A percentile compares a stretch with the other conserved stretches of the same genome.
Evolutionary conservation across 2,113 vertebrate genomes (phyloP).

Genomic region (Columbina picui): DNA sequence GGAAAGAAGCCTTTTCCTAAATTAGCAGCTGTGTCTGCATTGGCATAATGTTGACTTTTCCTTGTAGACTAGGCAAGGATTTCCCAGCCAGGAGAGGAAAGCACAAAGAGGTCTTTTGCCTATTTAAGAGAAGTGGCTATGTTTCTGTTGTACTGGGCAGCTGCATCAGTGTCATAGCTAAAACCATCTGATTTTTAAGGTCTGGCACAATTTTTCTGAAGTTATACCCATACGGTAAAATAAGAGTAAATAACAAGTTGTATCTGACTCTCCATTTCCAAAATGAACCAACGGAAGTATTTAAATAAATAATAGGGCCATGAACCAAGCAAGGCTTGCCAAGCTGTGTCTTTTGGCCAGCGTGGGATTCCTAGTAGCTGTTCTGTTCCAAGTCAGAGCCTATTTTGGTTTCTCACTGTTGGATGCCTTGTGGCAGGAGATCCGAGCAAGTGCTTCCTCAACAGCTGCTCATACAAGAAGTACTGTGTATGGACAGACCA

Average conservation of each 20-base stretch:
- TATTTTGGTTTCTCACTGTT: conserved; percentile 28
- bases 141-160: neutral
- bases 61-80: neutral
- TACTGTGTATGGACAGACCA: conserved; percentile 34
- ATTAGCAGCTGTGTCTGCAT: neutral
- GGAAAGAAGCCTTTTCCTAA: neutral
- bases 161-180: neutral
- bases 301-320: neutral
- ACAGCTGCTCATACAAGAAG: conserved; percentile 48
- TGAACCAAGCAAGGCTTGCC: neutral
- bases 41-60: neutral
- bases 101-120: neutral
- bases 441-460: conserved; percentile 37
- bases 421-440: conserved; percentile 10
- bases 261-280: neutral
- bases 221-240: neutral
- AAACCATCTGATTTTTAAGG: neutral
- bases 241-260: neutral
- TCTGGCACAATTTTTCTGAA: neutral
- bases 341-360: neutral
- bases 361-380: neutral
- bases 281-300: neutral
- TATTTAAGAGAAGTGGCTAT: neutral
- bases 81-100: neutral
- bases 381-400: conserved; percentile 16